phyloP scores from a whole-genome alignment of 2,797 vertebrate species.

The Poeciliopsis paucimaculata region DNA sequence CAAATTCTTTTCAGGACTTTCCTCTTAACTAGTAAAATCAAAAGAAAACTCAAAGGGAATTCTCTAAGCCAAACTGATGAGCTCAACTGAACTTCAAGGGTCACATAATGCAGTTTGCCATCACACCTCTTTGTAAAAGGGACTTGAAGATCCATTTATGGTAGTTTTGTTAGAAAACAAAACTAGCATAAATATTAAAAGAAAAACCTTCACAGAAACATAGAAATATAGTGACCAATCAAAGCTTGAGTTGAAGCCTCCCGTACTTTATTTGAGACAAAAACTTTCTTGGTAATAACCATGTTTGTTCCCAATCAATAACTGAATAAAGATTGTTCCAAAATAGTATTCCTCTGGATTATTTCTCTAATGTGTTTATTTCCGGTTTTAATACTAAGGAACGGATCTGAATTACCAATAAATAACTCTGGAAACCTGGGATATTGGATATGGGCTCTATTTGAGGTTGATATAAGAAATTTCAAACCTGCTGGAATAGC shows the following conservation, averaged over 20 bases:
- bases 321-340: no score
- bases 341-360: no score
- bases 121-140: constrained; percentile 69
- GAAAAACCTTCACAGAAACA: background rate
- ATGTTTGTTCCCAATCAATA: no score
- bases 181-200: background rate
- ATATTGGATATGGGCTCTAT: no score
- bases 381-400: no score
- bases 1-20: background rate
- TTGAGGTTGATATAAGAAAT: no score
- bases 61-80: background rate
- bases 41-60: background rate
- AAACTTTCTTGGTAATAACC: no score
- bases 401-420: no score
- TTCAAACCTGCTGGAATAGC: no score
- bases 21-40: background rate
- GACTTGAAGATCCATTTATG: constrained; percentile 17
- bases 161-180: background rate
- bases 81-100: constrained; percentile 42
- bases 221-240: background rate
- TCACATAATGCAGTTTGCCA: constrained; percentile 71
- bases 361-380: no score
- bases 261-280: no score
- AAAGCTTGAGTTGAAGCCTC: background rate
- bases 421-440: no score